Evolutionary conservation across 2,113 vertebrate species (phyloP).

Genomic region (Sylvilagus bachmani): DNA sequence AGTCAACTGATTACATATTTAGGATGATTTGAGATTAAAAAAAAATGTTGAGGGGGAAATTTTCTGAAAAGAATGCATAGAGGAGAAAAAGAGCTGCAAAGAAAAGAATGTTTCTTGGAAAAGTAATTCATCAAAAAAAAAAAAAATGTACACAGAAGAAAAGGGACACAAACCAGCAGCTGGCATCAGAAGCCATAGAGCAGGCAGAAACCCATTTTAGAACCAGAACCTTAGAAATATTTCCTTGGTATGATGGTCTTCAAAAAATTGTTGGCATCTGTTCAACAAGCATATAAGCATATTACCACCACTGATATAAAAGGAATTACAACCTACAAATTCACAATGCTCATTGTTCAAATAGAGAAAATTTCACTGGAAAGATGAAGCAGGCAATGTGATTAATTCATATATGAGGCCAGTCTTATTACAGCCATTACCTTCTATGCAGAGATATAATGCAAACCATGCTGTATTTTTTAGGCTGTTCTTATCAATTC

Average conservation of each 20-base stretch:
- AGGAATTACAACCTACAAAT: slow-evolving; percentile 13
- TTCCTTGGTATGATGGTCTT: not conserved
- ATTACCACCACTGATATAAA: slow-evolving; percentile 36
- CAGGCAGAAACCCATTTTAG: slow-evolving; percentile 36
- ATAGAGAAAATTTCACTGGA: not conserved
- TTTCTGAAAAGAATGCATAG: not conserved
- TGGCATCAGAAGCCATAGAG: slow-evolving; percentile 39
- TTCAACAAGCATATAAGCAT: slow-evolving; percentile 54
- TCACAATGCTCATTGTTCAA: not conserved
- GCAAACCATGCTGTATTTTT: slow-evolving; percentile 63
- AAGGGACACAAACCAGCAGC: not conserved
- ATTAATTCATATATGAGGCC: slow-evolving; percentile 57
- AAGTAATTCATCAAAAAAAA: not conserved
- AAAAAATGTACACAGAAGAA: not conserved
- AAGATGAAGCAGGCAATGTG: slow-evolving; percentile 37
- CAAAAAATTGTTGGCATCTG: not conserved
- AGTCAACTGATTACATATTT: not conserved
- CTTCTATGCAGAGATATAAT: slow-evolving; percentile 63
- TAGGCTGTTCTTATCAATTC: slow-evolving; percentile 69
- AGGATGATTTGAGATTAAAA: not conserved
- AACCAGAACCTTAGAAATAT: slow-evolving; percentile 46
- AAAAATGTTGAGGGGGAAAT: not conserved
- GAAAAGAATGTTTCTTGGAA: slow-evolving; percentile 19
- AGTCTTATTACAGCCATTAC: slow-evolving; percentile 60
- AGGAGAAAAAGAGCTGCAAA: not conserved